These are phyloP conservation scores for Rhyacichthys aspro DNA, from an alignment of 2,797 vertebrate genomes.

Conservation along the genomic window DNA sequence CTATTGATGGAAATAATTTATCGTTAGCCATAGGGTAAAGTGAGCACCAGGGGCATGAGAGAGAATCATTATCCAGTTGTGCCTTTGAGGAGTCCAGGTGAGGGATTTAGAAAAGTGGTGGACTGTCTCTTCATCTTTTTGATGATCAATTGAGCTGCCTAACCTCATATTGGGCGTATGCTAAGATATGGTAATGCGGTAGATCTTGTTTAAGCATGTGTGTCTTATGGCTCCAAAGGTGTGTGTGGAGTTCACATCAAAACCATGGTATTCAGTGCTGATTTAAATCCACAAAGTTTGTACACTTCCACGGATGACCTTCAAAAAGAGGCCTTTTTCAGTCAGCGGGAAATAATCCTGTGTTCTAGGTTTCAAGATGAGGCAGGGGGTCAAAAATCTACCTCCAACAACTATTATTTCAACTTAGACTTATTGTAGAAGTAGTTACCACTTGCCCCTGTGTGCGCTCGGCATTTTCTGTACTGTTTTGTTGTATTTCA, in stretches of 20 bases:
- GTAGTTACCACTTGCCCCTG: conserved; percentile 56
- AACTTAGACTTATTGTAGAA: conserved; percentile 25
- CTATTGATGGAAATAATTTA: conserved; percentile 47
- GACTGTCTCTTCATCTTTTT: conserved; percentile 57
- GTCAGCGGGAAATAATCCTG: conserved; percentile 47
- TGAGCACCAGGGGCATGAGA: conserved; percentile 48
- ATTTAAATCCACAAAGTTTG: conserved; percentile 44
- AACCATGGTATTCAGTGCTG: conserved; percentile 29
- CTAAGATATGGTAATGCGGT: conserved; percentile 57
- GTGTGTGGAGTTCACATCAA: conserved; percentile 32
- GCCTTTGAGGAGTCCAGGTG: conserved; percentile 66
- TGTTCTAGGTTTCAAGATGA: conserved; percentile 62
- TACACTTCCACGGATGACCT: conserved; percentile 47
- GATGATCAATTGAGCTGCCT: conserved; percentile 55
- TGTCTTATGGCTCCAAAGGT: conserved; percentile 13
- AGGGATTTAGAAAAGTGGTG: conserved; percentile 52
- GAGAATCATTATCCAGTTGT: conserved; percentile 45
- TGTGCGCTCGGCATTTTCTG: conserved; percentile 34
- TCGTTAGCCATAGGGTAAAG: conserved; percentile 43
- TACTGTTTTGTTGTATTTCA: conserved; percentile 33
- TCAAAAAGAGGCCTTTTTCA: conserved; percentile 56
- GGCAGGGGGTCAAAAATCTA: conserved; percentile 49
- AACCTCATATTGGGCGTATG: conserved; percentile 47
- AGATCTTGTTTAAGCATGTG: conserved; percentile 2
- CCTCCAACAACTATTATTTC: too few relatives aligned